phyloP scores from a whole-genome alignment of 2,888 invertebrate species.

The Pristionchus maxplancki region DNA sequence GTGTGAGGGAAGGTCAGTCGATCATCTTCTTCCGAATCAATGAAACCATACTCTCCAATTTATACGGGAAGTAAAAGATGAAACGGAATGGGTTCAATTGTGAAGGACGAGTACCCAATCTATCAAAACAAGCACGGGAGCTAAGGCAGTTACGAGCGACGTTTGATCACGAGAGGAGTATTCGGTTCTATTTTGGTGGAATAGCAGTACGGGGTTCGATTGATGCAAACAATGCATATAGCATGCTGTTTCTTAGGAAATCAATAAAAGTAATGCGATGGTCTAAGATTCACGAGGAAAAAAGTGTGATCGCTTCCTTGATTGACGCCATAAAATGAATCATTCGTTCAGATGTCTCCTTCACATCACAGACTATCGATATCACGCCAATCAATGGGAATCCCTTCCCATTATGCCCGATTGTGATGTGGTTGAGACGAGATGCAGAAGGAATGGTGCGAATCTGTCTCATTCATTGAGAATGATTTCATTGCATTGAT shows the following conservation, averaged over 20 bases:
- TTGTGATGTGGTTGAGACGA: conserved; percentile 39
- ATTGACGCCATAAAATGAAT: neutral
- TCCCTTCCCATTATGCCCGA: conserved; percentile 30
- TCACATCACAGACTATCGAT: conserved; percentile 22
- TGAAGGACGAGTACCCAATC: neutral
- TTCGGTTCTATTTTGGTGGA: neutral
- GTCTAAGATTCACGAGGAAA: neutral
- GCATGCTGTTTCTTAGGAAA: neutral
- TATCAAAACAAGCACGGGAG: neutral
- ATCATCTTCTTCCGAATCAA: neutral
- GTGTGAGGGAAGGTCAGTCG: conserved; percentile 37
- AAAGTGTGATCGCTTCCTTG: neutral
- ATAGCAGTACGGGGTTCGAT: neutral
- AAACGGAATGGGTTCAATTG: neutral
- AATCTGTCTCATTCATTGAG: neutral
- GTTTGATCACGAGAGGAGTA: neutral
- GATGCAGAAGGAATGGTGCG: conserved; percentile 39
- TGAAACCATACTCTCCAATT: neutral
- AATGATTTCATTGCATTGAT: neutral
- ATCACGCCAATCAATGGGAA: conserved; percentile 13
- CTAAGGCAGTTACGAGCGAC: neutral
- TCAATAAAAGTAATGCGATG: neutral
- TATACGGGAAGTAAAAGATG: neutral
- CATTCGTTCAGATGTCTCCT: conserved; percentile 13
- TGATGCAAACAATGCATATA: neutral